Base-by-base conservation (phyloP, 2,888 invertebrate species). In the Drosophila aldrichi region DNA sequence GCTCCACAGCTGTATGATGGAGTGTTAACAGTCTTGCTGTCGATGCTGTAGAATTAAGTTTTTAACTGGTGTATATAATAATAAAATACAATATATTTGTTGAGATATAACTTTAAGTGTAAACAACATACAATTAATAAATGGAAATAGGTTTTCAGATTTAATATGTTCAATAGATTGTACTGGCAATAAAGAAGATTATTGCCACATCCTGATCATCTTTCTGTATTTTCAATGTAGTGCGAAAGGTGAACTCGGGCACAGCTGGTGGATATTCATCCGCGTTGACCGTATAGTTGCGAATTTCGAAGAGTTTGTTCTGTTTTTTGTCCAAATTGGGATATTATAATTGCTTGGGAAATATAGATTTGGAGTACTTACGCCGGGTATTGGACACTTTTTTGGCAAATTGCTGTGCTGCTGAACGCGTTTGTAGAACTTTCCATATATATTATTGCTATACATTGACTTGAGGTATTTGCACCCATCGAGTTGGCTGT, bases 401-500 rank as follows among this genome's bases (percentile, higher is more conserved):
- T n/a, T 59, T 4, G 90, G 82, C 0, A 89, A 49, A 69, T 78
- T 80, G 55, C 78, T 75, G 1, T 10, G 25, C 0, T 32, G 18
- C 36, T 61, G 76, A 7, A 83, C 14, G 2, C 72, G 66, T 14
- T 48, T 63, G 1, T 73, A 56, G 20, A 77, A 40, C n/a, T 59
- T 69, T 9, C 65, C 67, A 7, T 58, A 12, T 0, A 69, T 34
- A 29, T 41, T 60, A 8, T 57, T 67, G 3, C 16, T 16, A 25
- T 70, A 59, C 5, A 62, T 20, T 0, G 62, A 40, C 2, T 43
- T 36, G 12, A 90, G 41, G 22, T 65, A 74, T n/a, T 76, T 75
- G 57, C 90, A 88, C 2, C 82, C 87, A 54, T 88, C 71, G 12
- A 82, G 36, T n/a, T 68, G 67, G 0, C 54, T 6, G 2, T 55